Evolutionary conservation across 1,140 invertebrate genomes (phyloP), one percentile per base, ranked within the genome.

Genomic region (Wiebesia pumilae): DNA sequence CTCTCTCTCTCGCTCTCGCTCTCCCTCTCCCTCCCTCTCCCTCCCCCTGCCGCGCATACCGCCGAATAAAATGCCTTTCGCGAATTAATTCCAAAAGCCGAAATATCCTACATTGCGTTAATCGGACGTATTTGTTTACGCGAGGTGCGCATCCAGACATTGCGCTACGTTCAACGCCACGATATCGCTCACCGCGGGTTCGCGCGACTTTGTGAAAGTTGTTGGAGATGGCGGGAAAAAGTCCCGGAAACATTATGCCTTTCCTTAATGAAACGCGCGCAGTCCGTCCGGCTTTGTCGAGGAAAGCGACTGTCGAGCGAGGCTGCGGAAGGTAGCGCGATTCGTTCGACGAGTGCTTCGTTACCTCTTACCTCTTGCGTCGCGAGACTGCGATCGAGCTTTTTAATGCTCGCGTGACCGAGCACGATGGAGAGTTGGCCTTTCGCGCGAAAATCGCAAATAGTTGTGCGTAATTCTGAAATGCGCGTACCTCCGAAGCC

Each of bases 401-500:
- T 71, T 71, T 38, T 71, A 19, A 33, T 71, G 35, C 19, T 54
- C 2, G 2, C 43, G 43, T 14, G 43, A n/a, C n/a, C 43, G 43
- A 12, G 43, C 43, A 47, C 43, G 43, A 47, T 12, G 43, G 43
- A 12, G 43, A 54, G 2, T 54, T 4, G 24, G 3, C 24, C 24
- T 62, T 62, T 62, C 24, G 58, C 58, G 24, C 21, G 1, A 27
- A 21, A 43, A 43, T 67, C 51, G 33, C 24, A 54, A 82, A 87
- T 54, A 21, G 27, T 54, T 10, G 54, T 7, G 30, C 6, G 7
- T 54, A 43, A n/a, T n/a, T n/a, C n/a, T n/a, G n/a, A n/a, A n/a
- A n/a, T 30, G 67, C 43, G 54, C 73, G 92, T 92, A 97, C 98
- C 97, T 95, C 98, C 98, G 91, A 99, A 97, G 87, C 99, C 99